These are phyloP conservation scores for Zosterops hypoxanthus DNA, from an alignment of 2,113 vertebrate species.

Conservation along the genomic window DNA sequence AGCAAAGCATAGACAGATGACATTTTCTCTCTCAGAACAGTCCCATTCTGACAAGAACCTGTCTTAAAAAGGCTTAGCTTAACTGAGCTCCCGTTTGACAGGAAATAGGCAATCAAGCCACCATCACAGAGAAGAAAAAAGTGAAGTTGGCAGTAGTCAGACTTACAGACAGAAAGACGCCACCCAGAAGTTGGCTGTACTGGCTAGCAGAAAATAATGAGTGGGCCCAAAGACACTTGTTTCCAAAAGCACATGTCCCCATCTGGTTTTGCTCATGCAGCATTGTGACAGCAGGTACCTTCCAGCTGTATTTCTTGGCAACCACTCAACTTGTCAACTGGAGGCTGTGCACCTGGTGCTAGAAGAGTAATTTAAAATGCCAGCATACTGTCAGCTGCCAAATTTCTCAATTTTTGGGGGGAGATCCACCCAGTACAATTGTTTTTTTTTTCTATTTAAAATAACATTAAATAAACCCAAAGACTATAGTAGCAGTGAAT, in stretches of 20 bases:
- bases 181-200: background rate
- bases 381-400: background rate
- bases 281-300: background rate
- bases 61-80: background rate
- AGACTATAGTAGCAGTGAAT: background rate
- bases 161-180: background rate
- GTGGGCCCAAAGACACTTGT: background rate
- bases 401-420: background rate
- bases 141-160: background rate
- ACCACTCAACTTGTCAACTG: background rate
- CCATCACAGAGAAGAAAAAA: background rate
- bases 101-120: background rate
- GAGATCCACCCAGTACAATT: background rate
- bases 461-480: background rate
- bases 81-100: background rate
- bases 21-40: background rate
- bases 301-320: slow-evolving; percentile 25
- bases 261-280: background rate
- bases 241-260: background rate
- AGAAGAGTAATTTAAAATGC: background rate
- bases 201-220: background rate
- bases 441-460: background rate
- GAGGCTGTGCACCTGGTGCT: background rate
- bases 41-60: background rate
- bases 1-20: background rate